Evolutionary conservation across 2,113 vertebrate species (phyloP).

Genomic region (Heterochromis multidens): DNA sequence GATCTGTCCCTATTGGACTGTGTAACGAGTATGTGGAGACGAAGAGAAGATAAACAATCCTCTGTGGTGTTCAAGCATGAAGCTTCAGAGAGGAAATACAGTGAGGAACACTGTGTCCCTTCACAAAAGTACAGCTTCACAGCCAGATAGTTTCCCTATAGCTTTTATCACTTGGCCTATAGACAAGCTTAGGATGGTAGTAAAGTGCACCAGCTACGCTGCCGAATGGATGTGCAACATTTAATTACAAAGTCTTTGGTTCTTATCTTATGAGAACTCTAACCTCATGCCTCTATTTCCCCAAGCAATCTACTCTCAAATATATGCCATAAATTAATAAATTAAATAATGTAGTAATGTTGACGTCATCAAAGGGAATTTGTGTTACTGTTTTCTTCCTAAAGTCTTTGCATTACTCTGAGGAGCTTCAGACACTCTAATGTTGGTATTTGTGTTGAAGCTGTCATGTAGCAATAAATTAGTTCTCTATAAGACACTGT

Average conservation of each 20-base stretch:
- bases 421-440: neutral
- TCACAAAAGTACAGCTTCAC: neutral
- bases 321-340: neutral
- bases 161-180: neutral
- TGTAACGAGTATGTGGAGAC: neutral
- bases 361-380: neutral
- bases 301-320: neutral
- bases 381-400: neutral
- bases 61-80: neutral
- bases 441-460: neutral
- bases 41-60: neutral
- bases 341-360: neutral
- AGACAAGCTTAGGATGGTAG: neutral
- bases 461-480: neutral
- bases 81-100: neutral
- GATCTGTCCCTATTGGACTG: neutral
- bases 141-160: neutral
- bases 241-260: neutral
- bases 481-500: neutral
- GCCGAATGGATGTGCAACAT: neutral
- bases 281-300: neutral
- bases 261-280: neutral
- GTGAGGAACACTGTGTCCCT: neutral
- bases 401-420: neutral
- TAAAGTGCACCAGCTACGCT: neutral